Evolutionary conservation across 2,888 invertebrate genomes (phyloP), one percentile per base, ranked within the genome.

Genomic region (Cheilosia soror): DNA sequence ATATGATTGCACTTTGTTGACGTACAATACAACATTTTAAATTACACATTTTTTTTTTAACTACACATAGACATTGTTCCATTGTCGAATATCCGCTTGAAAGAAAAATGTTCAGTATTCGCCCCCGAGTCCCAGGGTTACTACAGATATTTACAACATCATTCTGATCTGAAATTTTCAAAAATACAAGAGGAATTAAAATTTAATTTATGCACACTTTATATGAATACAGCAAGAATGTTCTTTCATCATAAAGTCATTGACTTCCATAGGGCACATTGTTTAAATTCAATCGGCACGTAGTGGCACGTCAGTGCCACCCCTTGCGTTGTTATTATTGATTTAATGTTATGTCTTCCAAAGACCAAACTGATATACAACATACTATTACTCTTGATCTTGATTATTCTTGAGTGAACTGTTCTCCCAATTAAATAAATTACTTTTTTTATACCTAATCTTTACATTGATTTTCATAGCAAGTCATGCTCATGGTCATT

Each of bases 301-400:
- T 53, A 66, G 29, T 42, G n/a, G n/a, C 53, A 53, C 37, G 49
- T 33, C 33, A 49, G 33, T 63, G 63, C 25, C 25, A 51, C 33
- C 31, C 5, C 49, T 7, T 20, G 7, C n/a, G 13, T 25, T 20
- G 29, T 25, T 53, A 15, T 13, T 66, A n/a, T 42, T 37, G 37
- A 11, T 4, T 9, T 9, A 7, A 9, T 11, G 9, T 9, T 9
- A 11, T 37, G 7, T 37, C 9, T 2, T 20, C 20, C 20, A 47
- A 51, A n/a, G 37, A 5, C 65, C 13, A 27, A 33, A 25, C 20
- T 25, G 47, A 20, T 44, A 20, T 0, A 20, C 25, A 47, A 40
- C 25, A 13, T n/a, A 11, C 11, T 37, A 11, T 11, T 37, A 0
- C 9, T 33, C 11, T 11, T 11, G 11, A 3, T 33, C 11, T 11